Conservation (phyloP, 2,113 vertebrate genomes). For the Esox niger region DNA sequence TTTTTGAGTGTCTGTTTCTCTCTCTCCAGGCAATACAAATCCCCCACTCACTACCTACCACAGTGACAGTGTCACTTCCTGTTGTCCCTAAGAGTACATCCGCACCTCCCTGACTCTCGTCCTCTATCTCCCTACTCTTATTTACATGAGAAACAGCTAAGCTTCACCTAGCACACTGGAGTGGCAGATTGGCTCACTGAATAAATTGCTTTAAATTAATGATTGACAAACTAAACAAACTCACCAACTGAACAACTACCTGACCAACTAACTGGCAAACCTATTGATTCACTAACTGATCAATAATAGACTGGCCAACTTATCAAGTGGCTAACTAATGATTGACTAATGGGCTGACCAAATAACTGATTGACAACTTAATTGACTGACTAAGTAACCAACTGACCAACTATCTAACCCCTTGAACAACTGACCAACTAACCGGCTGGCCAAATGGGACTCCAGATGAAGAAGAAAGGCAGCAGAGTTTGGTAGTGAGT, state of each 20-base stretch:
- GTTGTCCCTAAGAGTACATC: not conserved
- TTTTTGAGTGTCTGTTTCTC: constrained; percentile 20
- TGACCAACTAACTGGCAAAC: not conserved
- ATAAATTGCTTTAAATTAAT: no score
- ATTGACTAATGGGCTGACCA: constrained; percentile 1
- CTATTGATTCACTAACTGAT: constrained; percentile 1
- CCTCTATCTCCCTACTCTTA: not conserved
- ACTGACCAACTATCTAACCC: not conserved
- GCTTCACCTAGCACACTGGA: not conserved
- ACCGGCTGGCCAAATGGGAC: not conserved
- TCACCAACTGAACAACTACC: no score
- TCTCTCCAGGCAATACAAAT: constrained; percentile 54
- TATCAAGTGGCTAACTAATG: not conserved
- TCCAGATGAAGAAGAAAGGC: constrained; percentile 8
- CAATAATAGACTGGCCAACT: not conserved
- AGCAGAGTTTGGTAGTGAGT: constrained; percentile 41
- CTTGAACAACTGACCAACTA: no score
- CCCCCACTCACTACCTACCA: constrained; percentile 54
- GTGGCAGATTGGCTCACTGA: no score
- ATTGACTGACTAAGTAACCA: constrained; percentile 1
- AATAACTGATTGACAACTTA: not conserved
- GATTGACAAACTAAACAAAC: no score
- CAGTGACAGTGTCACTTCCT: constrained; percentile 61
- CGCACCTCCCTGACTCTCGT: not conserved
- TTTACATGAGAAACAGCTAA: not conserved